These are phyloP conservation scores for Bugulina stolonifera DNA, from an alignment of 2,888 invertebrate species.

Conservation along the genomic window DNA sequence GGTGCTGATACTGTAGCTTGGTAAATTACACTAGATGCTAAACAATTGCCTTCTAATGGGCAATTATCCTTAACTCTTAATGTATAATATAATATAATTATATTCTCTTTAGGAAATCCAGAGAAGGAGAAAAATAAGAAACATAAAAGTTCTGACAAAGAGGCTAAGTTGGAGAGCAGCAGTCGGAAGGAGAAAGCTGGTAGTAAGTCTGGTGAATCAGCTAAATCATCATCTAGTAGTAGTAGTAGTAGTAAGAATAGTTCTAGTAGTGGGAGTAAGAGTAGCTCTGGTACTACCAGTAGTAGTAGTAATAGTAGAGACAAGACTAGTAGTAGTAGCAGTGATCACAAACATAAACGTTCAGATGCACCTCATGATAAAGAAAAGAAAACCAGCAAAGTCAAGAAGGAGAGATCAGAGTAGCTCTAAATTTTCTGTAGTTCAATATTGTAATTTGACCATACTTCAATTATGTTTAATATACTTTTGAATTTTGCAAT, in stretches of 20 bases:
- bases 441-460: no score
- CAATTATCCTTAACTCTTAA: background rate
- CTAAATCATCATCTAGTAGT: background rate
- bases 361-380: background rate
- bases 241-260: background rate
- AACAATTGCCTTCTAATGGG: no score
- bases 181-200: background rate
- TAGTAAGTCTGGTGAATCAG: slow-evolving; percentile 2
- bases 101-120: background rate
- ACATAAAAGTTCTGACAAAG: slow-evolving; percentile 21
- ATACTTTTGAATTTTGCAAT: no score
- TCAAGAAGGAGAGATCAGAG: slow-evolving; percentile 7
- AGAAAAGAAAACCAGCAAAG: background rate
- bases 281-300: background rate
- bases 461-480: no score
- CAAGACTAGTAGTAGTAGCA: background rate
- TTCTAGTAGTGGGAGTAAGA: background rate
- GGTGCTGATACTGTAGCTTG: no score
- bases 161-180: slow-evolving; percentile 8
- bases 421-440: no score
- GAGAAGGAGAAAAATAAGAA: slow-evolving; percentile 4
- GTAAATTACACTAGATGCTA: no score
- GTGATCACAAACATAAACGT: slow-evolving; percentile 1
- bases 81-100: no score
- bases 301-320: background rate